A percentile compares a stretch with the other conserved stretches of the same genome.
These are phyloP conservation scores for Drosophila suboccidentalis DNA, from an alignment of 2,888 invertebrate genomes.

Conservation along the genomic window DNA sequence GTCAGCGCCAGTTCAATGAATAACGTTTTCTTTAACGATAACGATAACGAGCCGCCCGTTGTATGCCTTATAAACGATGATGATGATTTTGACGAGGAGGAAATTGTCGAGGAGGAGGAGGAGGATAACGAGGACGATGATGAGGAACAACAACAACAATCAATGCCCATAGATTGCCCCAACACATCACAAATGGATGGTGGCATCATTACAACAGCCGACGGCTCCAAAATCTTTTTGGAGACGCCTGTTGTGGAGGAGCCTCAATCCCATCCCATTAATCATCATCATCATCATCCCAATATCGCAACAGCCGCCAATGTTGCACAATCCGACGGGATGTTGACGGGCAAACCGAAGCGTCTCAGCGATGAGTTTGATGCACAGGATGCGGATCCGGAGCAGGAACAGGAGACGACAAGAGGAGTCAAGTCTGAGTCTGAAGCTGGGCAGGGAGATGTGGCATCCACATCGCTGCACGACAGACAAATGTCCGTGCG, in stretches of 20 bases:
- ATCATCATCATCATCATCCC: constrained; percentile 30
- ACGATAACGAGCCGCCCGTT: constrained; percentile 64
- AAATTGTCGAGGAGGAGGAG: constrained; percentile 59
- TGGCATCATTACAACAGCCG: constrained; percentile 75
- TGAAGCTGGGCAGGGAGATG: constrained; percentile 44
- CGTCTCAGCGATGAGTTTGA: constrained; percentile 85
- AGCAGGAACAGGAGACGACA: constrained; percentile 9
- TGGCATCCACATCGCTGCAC: constrained; percentile 64
- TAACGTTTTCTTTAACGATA: constrained; percentile 27
- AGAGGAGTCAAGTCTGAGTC: constrained; percentile 50
- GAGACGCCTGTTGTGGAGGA: constrained; percentile 85
- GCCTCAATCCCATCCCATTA: constrained; percentile 65
- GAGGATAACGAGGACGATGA: constrained; percentile 50
- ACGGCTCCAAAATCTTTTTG: constrained; percentile 82
- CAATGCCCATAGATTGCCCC: constrained; percentile 40
- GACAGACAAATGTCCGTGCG: constrained; percentile 83
- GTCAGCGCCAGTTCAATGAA: constrained; percentile 41
- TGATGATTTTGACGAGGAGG: constrained; percentile 74
- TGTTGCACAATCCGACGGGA: constrained; percentile 48
- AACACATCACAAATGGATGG: constrained; percentile 67
- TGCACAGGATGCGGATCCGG: constrained; percentile 53
- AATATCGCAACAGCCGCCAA: constrained; percentile 12
- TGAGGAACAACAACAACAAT: constrained; percentile 31
- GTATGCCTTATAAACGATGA: constrained; percentile 82
- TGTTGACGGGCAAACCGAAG: constrained; percentile 81